Base-by-base conservation (phyloP, 2,888 invertebrate species). In the Drosophila cognata region DNA sequence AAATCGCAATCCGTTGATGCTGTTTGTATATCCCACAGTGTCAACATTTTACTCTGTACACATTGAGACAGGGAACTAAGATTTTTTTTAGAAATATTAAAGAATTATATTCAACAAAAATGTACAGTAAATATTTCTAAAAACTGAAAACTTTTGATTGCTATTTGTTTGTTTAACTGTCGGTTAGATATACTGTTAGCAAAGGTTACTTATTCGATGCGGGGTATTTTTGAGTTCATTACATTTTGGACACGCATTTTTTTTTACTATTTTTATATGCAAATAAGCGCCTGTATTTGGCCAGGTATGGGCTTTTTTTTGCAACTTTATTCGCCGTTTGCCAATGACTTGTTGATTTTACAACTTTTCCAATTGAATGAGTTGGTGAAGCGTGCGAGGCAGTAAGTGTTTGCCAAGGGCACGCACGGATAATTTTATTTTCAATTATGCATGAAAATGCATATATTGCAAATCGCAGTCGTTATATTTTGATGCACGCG, bases 301-400 rank as follows among this genome's bases (percentile, higher is more conserved):
- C 71, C 72, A 69, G 68, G 67, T 51, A 60, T 68, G 68, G 41
- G 43, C 25, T 41, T 21, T 43, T 31, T 21, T 46, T 65, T 68
- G 29, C 8, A 59, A 66, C 71, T 71, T 53, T 76, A 67, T 65
- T 35, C 25, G 60, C 73, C 82, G 74, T 88, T 86, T 82, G 74
- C 77, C 74, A 72, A 81, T 87, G 89, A 87, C 89, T 87, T 87
- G 86, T 87, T 87, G 86, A 89, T 89, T 84, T 89, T 87, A 89
- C 73, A 84, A 82, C 71, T 87, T 87, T 86, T 79, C 69, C 89
- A 82, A 84, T 84, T 84, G 89, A 82, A 77, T 82, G 72, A 68
- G 63, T 71, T 65, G 36, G 43, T 62, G 71, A 51, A 65, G 51
- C 41, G 67, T 57, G 50, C 50, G 51, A 60, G 66, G 41, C 41